Conservation (phyloP, 2,113 vertebrate species). For the Sterrhoptilus dennistouni region DNA sequence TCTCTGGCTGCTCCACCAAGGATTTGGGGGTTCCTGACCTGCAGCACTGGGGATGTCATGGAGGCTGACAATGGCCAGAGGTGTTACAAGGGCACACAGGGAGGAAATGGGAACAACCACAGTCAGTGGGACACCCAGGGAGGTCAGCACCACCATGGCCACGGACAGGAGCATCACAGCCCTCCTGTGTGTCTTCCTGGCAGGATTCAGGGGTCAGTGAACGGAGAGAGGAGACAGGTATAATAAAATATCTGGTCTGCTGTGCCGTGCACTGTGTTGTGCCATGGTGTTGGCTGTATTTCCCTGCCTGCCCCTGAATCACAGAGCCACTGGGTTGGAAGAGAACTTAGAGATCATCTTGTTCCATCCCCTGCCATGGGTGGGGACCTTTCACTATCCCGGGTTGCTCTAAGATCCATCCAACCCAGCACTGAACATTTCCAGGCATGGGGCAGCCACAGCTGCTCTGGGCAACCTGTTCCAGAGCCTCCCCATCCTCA, state of each 20-base stretch:
- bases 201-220: background rate
- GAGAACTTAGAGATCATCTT: background rate
- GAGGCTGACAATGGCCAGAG: rapidly evolving
- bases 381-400: rapidly evolving
- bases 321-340: background rate
- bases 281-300: background rate
- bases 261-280: rapidly evolving
- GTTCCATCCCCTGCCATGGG: background rate
- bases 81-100: background rate
- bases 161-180: background rate
- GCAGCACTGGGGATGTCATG: background rate
- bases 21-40: background rate
- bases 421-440: rapidly evolving
- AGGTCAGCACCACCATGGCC: background rate
- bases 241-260: background rate
- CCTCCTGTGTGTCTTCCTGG: background rate
- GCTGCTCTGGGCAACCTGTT: background rate
- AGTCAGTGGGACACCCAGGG: background rate
- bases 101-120: background rate
- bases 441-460: background rate
- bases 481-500: background rate
- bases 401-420: background rate
- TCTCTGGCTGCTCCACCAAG: background rate
- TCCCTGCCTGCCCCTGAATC: background rate
- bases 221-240: background rate